These are phyloP conservation scores for Oscheius onirici DNA, from an alignment of 2,888 invertebrate genomes.

Conservation along the genomic window DNA sequence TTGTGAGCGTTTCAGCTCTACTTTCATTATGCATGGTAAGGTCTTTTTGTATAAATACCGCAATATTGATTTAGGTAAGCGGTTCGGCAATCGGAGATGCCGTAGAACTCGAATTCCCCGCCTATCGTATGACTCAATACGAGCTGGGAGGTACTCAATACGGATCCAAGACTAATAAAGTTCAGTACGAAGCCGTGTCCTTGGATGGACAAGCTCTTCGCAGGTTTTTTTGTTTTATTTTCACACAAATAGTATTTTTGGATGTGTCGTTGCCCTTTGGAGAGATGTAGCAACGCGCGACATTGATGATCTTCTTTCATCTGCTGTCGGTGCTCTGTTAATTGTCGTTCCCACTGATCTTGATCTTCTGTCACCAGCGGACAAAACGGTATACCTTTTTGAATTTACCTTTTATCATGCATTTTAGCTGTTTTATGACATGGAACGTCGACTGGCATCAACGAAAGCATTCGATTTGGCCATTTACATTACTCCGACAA, in stretches of 20 bases:
- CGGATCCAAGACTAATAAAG: conserved; percentile 60
- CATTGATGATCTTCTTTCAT: conserved; percentile 52
- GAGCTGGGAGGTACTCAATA: conserved; percentile 63
- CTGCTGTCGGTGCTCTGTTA: conserved; percentile 63
- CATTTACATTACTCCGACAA: conserved; percentile 59
- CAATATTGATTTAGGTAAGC: conserved; percentile 36
- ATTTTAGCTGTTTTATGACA: conserved; percentile 53
- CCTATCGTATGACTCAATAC: conserved; percentile 68
- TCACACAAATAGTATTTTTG: conserved; percentile 8
- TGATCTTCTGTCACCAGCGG: conserved; percentile 46
- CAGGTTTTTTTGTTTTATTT: conserved; percentile 36
- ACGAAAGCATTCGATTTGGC: conserved; percentile 58
- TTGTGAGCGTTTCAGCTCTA: conserved; percentile 52
- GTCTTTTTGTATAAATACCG: not conserved
- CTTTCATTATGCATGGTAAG: conserved; percentile 55
- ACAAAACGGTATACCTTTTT: conserved; percentile 42
- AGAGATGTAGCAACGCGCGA: conserved; percentile 58
- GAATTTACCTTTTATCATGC: not conserved
- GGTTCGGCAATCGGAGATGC: conserved; percentile 53
- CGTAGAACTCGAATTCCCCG: conserved; percentile 61
- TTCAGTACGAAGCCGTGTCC: conserved; percentile 68
- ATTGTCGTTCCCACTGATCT: conserved; percentile 67
- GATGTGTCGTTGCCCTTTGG: conserved; percentile 67
- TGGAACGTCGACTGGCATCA: conserved; percentile 50
- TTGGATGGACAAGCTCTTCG: conserved; percentile 55